phyloP scores from a whole-genome alignment of 64 coral and sea anemone genomes.

The Pocillopora damicornis region DNA sequence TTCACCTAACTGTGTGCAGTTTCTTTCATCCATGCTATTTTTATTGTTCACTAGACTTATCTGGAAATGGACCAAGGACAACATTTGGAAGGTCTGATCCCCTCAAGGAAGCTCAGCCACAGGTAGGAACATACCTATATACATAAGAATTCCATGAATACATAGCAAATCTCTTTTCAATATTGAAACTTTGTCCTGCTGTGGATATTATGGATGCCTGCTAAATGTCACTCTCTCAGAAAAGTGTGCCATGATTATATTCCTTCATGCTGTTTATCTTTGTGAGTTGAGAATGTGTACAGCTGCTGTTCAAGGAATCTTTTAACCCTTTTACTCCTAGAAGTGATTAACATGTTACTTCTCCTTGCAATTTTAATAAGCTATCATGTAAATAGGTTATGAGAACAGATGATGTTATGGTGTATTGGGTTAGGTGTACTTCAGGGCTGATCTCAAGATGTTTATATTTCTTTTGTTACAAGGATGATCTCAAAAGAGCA shows the following conservation, averaged over 20 bases:
- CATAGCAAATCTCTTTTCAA: not conserved
- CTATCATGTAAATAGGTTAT: too few relatives aligned
- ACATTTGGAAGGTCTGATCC: constrained; percentile 87
- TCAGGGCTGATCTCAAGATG: not conserved
- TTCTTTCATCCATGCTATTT: not conserved
- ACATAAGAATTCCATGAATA: not conserved
- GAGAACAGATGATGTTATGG: not conserved
- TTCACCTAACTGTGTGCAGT: not conserved
- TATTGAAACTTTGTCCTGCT: not conserved
- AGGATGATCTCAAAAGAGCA: constrained; percentile 82
- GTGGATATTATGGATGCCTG: too few relatives aligned
- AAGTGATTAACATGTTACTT: too few relatives aligned
- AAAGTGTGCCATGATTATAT: too few relatives aligned
- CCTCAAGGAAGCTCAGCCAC: constrained; percentile 71
- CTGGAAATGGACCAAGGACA: constrained; percentile 13
- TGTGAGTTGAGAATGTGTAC: too few relatives aligned
- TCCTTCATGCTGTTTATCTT: too few relatives aligned
- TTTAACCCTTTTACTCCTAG: too few relatives aligned
- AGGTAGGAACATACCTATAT: constrained; percentile 16
- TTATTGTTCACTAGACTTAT: not conserved
- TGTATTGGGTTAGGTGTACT: not conserved
- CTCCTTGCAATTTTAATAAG: too few relatives aligned
- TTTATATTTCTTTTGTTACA: not conserved
- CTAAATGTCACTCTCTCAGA: too few relatives aligned
- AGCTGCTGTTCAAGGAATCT: too few relatives aligned